These are phyloP conservation scores for Laterallus jamaicensis DNA, from an alignment of 2,113 vertebrate genomes.

Conservation along the genomic window DNA sequence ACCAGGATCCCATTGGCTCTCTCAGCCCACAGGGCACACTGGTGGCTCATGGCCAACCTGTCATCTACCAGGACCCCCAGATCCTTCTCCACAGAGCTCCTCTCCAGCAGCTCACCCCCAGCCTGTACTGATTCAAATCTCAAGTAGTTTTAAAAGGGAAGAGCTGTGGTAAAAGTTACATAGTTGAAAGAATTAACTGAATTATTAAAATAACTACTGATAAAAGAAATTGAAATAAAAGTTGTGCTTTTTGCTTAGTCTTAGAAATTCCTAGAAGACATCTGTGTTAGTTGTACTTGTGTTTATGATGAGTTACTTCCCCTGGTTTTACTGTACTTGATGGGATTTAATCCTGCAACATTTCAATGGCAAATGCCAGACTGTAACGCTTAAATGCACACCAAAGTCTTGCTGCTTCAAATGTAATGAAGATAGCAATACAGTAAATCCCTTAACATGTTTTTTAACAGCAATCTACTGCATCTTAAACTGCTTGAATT, in stretches of 20 bases:
- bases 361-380: neutral
- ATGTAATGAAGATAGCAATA: neutral
- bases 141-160: neutral
- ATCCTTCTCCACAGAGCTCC: too few relatives aligned
- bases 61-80: too few relatives aligned
- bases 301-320: neutral
- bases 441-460: neutral
- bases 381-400: neutral
- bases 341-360: neutral
- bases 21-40: too few relatives aligned
- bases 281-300: neutral
- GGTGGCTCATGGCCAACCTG: too few relatives aligned
- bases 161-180: neutral
- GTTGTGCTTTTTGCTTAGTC: neutral
- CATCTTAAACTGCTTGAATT: neutral
- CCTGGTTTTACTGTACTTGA: neutral
- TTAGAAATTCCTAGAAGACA: neutral
- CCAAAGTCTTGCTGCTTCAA: neutral
- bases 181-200: neutral
- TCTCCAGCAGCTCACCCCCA: too few relatives aligned
- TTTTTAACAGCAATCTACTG: neutral
- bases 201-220: neutral
- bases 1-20: too few relatives aligned
- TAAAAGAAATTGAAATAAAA: neutral
- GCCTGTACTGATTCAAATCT: neutral